Evolutionary conservation across 2,888 invertebrate species (phyloP), one percentile per base, ranked within the genome.

Genomic region (Achlya flavicornis): DNA sequence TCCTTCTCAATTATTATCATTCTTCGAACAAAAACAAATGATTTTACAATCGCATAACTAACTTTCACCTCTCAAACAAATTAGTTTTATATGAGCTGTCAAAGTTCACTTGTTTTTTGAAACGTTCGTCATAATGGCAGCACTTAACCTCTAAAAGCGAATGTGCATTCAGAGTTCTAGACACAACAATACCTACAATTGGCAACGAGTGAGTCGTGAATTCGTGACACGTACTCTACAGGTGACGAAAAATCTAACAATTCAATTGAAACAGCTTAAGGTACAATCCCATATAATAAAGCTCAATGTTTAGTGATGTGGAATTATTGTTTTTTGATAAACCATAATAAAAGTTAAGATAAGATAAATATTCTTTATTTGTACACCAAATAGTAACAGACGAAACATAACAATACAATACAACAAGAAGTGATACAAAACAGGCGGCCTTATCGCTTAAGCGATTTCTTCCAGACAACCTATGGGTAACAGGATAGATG

Each of bases 231-330:
- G 74, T n/a, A 76, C 41, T 71, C 63, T 63, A 72, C 81, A 85
- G 79, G 86, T 86, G 86, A 84, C 80, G 85, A 83, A 84, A 84
- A 84, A 81, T 79, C 75, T 77, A 63, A 78, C 80, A 76, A 83
- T 78, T 79, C 82, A 81, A 83, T 85, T 83, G 84, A 80, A 75
- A 78, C 71, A 68, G 72, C 76, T 73, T 75, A 75, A 65, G 19
- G 53, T n/a, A 53, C 46, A 46, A 46, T 46, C n/a, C 16, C n/a
- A 19, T 53, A 19, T 48, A n/a, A 48, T 14, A 48, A 48, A 16
- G 46, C 46, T 48, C 1, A 48, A 48, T 48, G 48, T 48, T 16
- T 46, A 6, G 14, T 14, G 4, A 19, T 14, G 14, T 53, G 53
- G 16, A 4, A 1, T 19, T 19, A 7, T 53, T 53, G 2, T 19